Conservation (phyloP, 2,888 invertebrate species). For the Epinotia nisella region DNA sequence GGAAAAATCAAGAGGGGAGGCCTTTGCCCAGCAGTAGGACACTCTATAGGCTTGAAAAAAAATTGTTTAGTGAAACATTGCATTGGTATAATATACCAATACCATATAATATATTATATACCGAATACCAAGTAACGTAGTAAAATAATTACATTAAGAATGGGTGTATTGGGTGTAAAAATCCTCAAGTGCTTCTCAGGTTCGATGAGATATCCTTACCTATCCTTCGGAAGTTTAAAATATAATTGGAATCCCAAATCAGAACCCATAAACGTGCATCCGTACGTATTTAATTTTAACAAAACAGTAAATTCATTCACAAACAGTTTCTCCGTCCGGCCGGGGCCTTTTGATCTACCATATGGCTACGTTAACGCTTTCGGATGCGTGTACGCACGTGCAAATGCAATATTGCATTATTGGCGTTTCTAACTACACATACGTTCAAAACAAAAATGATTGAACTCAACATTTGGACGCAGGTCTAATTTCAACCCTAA, state of each 20-base stretch:
- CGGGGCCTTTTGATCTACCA: slow-evolving; percentile 40
- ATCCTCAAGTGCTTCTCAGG: too few species aligned
- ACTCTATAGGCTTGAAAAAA: too few species aligned
- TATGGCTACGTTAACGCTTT: slow-evolving; percentile 43
- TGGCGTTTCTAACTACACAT: slow-evolving; percentile 34
- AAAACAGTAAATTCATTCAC: slow-evolving; percentile 45
- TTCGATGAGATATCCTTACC: background rate
- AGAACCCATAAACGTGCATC: slow-evolving; percentile 37
- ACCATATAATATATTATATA: too few species aligned
- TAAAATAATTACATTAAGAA: too few species aligned
- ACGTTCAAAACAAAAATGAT: background rate
- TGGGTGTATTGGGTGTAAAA: too few species aligned
- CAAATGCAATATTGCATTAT: slow-evolving; percentile 44
- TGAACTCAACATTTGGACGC: background rate
- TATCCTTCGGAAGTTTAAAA: slow-evolving; percentile 14
- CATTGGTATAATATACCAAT: too few species aligned
- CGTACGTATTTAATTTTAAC: slow-evolving; percentile 37
- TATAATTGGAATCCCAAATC: slow-evolving; percentile 36
- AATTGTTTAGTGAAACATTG: too few species aligned
- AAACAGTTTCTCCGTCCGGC: slow-evolving; percentile 41
- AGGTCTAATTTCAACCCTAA: background rate
- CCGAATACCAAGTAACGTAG: too few species aligned
- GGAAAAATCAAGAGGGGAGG: too few species aligned
- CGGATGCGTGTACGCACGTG: slow-evolving; percentile 44
- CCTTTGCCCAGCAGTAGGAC: too few species aligned